Base-by-base conservation (phyloP, 2,113 vertebrate species). In the Dissostichus mawsoni region DNA sequence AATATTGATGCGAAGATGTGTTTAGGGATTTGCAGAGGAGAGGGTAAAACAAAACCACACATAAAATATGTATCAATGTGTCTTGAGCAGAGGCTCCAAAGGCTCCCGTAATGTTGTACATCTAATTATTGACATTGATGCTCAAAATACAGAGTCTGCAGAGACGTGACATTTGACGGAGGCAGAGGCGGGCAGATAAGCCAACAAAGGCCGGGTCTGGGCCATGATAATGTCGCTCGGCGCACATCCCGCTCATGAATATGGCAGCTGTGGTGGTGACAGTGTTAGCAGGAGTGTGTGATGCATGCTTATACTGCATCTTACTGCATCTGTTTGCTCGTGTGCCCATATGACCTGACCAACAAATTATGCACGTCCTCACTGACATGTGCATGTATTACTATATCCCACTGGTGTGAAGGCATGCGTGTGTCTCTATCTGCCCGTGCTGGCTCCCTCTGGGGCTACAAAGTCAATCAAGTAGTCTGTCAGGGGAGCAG, bases 111-210 rank as follows among this genome's bases (percentile, higher is more conserved):
- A 92, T 80, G 81, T 87, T 90, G 88, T 89, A 93, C 81, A 80
- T 86, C 82, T 89, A 69, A 91, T 93, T 94, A 94, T 94, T 95
- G 94, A 95, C 92, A 91, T 12, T 90, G 92, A 91, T 80, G 90
- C 91, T 92, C 83, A 90, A 93, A 92, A 93, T 89, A 90, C 80
- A 81, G 62, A 59, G 83, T 89, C 95, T 78, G 68, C 65, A 14
- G 95, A 93, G 94, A 93, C 83, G 53, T 95, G 94, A 93, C 95
- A 95, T 95, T 95, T 95, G 84, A 91, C 63, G 57, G 84, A 81
- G 58, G 76, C 74, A 69, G 65, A 81, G 84, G 64, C 84, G 33
- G 81, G 68, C 78, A 69, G 63, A 80, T 94, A 88, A 94, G 91
- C 93, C 91, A 94, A 95, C 94, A 92, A 93, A 92, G 88, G 78